These are phyloP conservation scores for Plutella xylostella DNA, from an alignment of 2,888 invertebrate genomes.

Conservation along the genomic window DNA sequence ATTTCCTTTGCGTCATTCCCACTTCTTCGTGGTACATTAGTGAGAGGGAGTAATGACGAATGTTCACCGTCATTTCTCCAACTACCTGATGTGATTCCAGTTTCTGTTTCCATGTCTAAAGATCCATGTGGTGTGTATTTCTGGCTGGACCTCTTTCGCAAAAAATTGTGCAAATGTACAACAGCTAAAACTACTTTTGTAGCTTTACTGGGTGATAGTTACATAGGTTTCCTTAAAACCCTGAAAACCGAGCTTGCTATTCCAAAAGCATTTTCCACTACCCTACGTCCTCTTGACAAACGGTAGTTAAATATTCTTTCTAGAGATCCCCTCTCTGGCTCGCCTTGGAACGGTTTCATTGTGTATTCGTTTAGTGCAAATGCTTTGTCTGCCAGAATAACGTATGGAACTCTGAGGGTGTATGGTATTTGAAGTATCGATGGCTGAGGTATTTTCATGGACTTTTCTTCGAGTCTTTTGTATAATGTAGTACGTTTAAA, in stretches of 20 bases:
- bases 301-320: conserved; percentile 20
- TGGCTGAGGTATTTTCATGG: no score
- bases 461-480: no score
- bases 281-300: conserved; percentile 16
- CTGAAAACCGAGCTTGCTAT: conserved; percentile 15
- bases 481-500: no score
- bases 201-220: conserved; percentile 15
- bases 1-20: conserved; percentile 17
- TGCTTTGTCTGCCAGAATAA: conserved; percentile 16
- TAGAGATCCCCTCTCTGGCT: conserved; percentile 10
- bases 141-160: no score
- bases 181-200: no score
- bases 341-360: conserved; percentile 18
- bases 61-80: no score
- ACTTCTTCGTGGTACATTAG: conserved; percentile 15
- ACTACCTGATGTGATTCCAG: no score
- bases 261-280: conserved; percentile 20
- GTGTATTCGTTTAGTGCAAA: conserved; percentile 17
- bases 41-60: not conserved
- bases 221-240: conserved; percentile 19
- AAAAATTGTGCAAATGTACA: no score
- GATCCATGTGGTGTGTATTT: no score
- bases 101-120: no score
- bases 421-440: no score
- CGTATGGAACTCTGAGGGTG: no score